A percentile compares a stretch with the other conserved stretches of the same genome.
These are phyloP conservation scores for Coracias cyanogaster DNA, from an alignment of 2,797 vertebrate species.

Conservation along the genomic window DNA sequence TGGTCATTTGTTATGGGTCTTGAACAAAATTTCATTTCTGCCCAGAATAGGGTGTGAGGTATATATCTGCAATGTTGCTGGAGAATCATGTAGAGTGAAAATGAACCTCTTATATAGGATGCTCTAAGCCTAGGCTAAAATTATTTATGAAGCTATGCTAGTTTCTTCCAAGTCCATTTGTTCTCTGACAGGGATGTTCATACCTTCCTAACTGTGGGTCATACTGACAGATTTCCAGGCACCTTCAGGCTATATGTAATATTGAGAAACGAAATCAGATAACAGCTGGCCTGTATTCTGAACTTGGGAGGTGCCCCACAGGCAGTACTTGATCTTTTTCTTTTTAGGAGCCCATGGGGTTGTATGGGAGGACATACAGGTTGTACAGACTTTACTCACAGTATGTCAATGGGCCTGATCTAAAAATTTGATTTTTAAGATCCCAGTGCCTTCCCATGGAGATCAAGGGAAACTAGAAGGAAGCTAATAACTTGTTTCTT, in stretches of 20 bases:
- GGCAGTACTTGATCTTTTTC: neutral
- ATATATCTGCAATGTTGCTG: constrained; percentile 20
- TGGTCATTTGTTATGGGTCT: neutral
- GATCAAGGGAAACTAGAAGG: neutral
- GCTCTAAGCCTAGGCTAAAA: constrained; percentile 12
- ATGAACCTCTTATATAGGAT: constrained; percentile 4
- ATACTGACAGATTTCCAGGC: neutral
- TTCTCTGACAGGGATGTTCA: neutral
- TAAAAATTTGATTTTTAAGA: neutral
- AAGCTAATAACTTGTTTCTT: neutral
- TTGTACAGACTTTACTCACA: neutral
- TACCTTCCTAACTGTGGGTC: neutral
- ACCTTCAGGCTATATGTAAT: neutral
- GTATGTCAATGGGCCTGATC: neutral
- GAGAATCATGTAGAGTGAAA: constrained; percentile 19
- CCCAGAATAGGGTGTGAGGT: neutral
- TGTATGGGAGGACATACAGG: neutral
- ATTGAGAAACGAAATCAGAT: neutral
- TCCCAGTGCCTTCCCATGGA: neutral
- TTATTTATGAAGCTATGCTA: constrained; percentile 25
- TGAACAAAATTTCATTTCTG: constrained; percentile 20
- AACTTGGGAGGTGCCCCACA: neutral
- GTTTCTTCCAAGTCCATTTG: neutral
- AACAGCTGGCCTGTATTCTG: neutral
- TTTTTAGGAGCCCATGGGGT: neutral